Conservation (phyloP, 2,888 invertebrate genomes). For the Lasius platythorax region DNA sequence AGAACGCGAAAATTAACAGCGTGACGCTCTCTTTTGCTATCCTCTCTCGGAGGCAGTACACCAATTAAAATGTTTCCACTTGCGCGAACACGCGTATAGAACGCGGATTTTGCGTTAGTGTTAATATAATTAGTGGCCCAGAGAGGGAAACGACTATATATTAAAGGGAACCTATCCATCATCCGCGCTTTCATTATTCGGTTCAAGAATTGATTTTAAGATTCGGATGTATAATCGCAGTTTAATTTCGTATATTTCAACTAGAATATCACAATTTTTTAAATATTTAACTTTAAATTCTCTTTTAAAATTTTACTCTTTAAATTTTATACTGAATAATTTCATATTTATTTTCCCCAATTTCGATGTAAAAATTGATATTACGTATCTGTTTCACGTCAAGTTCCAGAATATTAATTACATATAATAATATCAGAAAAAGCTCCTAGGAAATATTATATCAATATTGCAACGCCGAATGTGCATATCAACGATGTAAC, state of each 20-base stretch:
- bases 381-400: background rate
- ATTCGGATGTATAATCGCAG: background rate
- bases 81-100: constrained; percentile 31
- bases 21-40: background rate
- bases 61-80: constrained; percentile 64
- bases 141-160: background rate
- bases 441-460: background rate
- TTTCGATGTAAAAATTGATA: background rate
- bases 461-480: constrained; percentile 34
- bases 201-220: background rate
- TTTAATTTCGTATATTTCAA: background rate
- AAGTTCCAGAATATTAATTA: constrained; percentile 11
- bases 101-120: constrained; percentile 33
- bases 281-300: background rate
- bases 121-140: constrained; percentile 44
- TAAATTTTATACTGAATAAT: background rate
- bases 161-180: constrained; percentile 12
- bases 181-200: background rate
- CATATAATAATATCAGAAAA: constrained; percentile 13
- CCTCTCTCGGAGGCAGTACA: constrained; percentile 45
- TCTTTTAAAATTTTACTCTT: background rate
- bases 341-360: background rate
- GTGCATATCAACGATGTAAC: constrained; percentile 11
- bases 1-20: constrained; percentile 43
- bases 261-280: background rate